Evolutionary conservation across 1,140 invertebrate species (phyloP), one percentile per base, ranked within the genome.

Genomic region (Arion vulgaris): DNA sequence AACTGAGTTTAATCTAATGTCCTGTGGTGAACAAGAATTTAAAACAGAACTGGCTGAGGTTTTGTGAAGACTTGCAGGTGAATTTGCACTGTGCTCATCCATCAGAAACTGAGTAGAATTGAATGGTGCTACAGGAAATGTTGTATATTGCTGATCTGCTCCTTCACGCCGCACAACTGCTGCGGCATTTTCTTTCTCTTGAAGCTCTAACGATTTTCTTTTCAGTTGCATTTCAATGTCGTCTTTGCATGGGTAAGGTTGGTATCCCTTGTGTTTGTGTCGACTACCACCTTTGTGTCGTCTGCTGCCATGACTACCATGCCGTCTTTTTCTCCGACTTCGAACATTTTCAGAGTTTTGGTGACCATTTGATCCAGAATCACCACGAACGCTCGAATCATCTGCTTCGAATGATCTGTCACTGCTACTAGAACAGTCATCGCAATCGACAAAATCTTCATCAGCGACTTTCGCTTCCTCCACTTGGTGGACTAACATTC

Each of bases 251-350:
- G 80, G 71, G 13, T 81, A 57, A 38, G 57, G 62, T 38, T 81
- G 80, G 49, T 73, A 73, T 19, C 69, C 62, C 51, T 74, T 72
- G 66, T 69, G 39, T 36, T 81, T 81, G 71, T 81, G 80, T 5
- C 80, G 19, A 28, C 80, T 81, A 32, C 80, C 71, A 38, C 80
- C 80, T 57, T 81, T 73, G 41, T 80, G 78, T 69, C 78, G 36
- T 80, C 78, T 69, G 53, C 78, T 80, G 36, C 80, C 80, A 81
- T 81, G 80, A 28, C 80, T 81, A 53, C 80, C 80, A n/a, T 81
- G 80, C 15, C 80, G 80, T 28, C 71, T 26, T 39, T 32, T 81
- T 34, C 71, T 81, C 15, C 66, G 62, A 39, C 49, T 39, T 28
- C 76, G 53, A 5, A 9, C 7, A n/a, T 26, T 23, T 28, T 76